A percentile compares a stretch with the other conserved stretches of the same genome.
These are phyloP conservation scores for Lycaon pictus DNA, from an alignment of 2,113 vertebrate species.

Conservation along the genomic window DNA sequence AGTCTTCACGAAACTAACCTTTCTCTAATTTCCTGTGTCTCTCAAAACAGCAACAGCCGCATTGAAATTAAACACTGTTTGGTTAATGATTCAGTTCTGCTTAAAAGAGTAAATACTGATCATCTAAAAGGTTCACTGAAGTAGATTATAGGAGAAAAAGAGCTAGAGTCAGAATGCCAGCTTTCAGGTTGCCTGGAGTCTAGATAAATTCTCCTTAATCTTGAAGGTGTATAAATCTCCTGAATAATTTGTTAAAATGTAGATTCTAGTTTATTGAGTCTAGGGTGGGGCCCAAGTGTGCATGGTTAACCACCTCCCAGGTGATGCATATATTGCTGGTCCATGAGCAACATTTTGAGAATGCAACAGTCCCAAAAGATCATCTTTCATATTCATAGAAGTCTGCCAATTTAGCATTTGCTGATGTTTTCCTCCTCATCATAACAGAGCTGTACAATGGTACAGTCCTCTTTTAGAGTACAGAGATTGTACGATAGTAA, in stretches of 20 bases:
- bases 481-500: background rate
- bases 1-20: conserved; percentile 16
- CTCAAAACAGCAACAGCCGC: background rate
- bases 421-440: background rate
- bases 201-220: background rate
- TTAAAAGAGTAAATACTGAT: background rate
- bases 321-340: background rate
- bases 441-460: background rate
- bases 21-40: background rate
- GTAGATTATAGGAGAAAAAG: background rate
- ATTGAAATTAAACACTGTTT: background rate
- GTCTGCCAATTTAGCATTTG: background rate
- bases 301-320: background rate
- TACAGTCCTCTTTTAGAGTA: background rate
- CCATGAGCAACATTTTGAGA: background rate
- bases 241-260: background rate
- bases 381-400: background rate
- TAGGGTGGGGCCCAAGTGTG: background rate
- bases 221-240: background rate
- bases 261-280: background rate
- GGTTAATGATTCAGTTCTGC: background rate
- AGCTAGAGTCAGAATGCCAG: background rate
- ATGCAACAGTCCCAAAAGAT: background rate
- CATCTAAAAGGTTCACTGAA: background rate
- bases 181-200: background rate